These are phyloP conservation scores for Halichondria panicea DNA, from an alignment of 37 sponge, comb jelly and placozoan genomes.

Conservation along the genomic window DNA sequence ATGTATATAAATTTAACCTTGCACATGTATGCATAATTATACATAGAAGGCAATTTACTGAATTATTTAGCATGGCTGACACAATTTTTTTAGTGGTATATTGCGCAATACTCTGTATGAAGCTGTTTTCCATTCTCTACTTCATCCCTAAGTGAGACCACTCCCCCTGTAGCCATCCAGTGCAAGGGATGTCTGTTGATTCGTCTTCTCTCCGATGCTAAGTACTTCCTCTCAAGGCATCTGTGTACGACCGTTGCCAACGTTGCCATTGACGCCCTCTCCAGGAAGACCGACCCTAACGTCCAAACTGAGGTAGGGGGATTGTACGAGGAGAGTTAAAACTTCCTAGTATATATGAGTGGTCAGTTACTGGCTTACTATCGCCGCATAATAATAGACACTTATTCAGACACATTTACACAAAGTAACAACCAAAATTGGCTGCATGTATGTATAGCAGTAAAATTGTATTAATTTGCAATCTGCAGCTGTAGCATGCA, in stretches of 20 bases:
- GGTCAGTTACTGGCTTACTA: too few species aligned
- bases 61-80: too few species aligned
- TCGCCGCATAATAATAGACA: neutral
- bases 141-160: too few species aligned
- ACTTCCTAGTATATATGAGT: neutral
- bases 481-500: too few species aligned
- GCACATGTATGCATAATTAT: too few species aligned
- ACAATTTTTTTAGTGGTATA: too few species aligned
- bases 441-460: too few species aligned
- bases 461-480: too few species aligned
- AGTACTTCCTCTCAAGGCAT: constrained; percentile 6
- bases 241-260: constrained; percentile 18
- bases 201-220: constrained; percentile 7
- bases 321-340: neutral
- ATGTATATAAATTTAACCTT: neutral
- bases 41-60: too few species aligned
- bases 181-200: constrained; percentile 52
- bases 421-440: neutral
- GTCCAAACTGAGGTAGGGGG: constrained; percentile 41
- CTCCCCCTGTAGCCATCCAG: constrained; percentile 35
- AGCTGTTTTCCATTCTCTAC: too few species aligned
- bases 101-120: too few species aligned
- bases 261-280: constrained; percentile 24
- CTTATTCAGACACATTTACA: neutral
- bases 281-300: constrained; percentile 4